These are phyloP conservation scores for Odontophorus gujanensis DNA, from an alignment of 2,113 vertebrate genomes.

Conservation along the genomic window DNA sequence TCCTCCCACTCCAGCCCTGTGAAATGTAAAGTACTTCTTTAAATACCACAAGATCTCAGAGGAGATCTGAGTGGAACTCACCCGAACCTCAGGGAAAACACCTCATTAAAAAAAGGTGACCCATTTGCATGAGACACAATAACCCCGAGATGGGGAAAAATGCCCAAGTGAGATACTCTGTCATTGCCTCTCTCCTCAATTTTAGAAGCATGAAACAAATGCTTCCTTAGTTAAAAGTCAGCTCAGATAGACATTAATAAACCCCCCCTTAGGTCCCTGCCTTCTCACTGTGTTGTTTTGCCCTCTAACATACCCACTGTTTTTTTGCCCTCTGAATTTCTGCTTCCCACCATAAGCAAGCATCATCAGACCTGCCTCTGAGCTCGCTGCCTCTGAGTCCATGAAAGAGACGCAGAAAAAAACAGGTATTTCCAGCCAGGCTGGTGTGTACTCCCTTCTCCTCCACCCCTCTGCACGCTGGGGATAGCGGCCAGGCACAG, in stretches of 20 bases:
- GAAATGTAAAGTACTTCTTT: background rate
- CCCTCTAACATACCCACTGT: background rate
- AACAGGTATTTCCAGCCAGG: constrained; percentile 54
- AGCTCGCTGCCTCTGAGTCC: constrained; percentile 40
- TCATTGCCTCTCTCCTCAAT: background rate
- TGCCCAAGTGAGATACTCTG: background rate
- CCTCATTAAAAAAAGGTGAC: background rate
- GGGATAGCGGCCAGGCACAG: background rate
- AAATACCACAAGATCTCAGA: background rate
- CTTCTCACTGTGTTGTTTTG: background rate
- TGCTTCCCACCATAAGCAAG: constrained; percentile 48
- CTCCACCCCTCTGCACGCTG: background rate
- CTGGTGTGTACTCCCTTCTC: background rate
- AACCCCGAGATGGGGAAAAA: background rate
- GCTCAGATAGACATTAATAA: background rate
- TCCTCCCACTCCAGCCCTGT: background rate
- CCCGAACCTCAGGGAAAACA: background rate
- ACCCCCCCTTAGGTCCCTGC: background rate
- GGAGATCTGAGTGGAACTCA: background rate
- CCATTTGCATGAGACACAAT: background rate
- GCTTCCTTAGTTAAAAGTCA: background rate
- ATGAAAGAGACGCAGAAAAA: constrained; percentile 9
- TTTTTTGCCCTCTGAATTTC: constrained; percentile 33
- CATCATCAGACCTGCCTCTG: constrained; percentile 23
- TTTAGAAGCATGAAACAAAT: background rate